Evolutionary conservation across 2,888 invertebrate genomes (phyloP).

Genomic region (Caenorhabditis plicata): DNA sequence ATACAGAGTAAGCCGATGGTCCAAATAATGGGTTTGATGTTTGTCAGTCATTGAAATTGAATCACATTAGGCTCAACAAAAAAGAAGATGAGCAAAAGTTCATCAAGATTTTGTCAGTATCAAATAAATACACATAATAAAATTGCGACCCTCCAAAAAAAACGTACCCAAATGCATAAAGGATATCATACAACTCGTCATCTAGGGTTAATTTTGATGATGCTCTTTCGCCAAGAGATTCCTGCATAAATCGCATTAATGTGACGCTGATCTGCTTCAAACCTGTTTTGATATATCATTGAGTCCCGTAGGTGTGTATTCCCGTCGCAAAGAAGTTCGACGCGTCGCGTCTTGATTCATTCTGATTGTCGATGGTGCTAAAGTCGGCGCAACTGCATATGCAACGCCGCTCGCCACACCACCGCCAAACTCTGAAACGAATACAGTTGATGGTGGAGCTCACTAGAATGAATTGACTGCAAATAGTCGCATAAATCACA

Average conservation of each 20-base stretch:
- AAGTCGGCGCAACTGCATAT: slow-evolving; percentile 37
- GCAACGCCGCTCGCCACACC: slow-evolving; percentile 40
- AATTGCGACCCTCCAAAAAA: too few species aligned
- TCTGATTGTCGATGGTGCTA: slow-evolving; percentile 38
- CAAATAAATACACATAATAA: too few species aligned
- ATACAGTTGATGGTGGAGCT: too few species aligned
- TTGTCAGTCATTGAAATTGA: too few species aligned
- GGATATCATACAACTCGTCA: slow-evolving; percentile 62
- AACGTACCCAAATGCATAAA: slow-evolving; percentile 59
- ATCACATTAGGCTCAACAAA: too few species aligned
- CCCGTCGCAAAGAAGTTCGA: slow-evolving; percentile 19
- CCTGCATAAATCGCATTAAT: slow-evolving; percentile 19
- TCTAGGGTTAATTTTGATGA: slow-evolving; percentile 61
- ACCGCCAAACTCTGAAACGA: slow-evolving; percentile 17
- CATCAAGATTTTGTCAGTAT: slow-evolving; percentile 3
- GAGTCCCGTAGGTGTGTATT: slow-evolving; percentile 12
- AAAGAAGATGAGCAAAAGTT: neutral
- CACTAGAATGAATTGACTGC: too few species aligned
- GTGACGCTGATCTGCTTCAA: neutral
- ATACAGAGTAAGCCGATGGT: too few species aligned
- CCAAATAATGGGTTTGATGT: too few species aligned
- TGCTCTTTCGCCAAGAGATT: slow-evolving; percentile 44
- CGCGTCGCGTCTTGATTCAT: slow-evolving; percentile 15
- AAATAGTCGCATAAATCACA: too few species aligned
- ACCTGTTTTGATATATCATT: slow-evolving; percentile 28